Conservation (phyloP, 2,888 invertebrate genomes). For the Tortricodes alternella region DNA sequence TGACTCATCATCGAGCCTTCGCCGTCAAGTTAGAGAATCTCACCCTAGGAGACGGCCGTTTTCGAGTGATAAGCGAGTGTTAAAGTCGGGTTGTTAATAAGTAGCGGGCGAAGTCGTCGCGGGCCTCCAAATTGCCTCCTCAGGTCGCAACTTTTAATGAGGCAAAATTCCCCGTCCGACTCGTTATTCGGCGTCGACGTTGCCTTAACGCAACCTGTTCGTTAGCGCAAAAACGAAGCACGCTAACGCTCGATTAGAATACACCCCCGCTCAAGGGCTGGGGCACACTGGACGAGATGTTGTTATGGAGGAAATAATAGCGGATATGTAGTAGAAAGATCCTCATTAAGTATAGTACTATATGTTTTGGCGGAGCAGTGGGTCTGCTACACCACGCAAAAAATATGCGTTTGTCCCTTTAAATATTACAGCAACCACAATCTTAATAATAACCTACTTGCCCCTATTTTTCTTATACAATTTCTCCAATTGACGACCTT, state of each 20-base stretch:
- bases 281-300: constrained; percentile 55
- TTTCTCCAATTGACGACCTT: too few relatives aligned
- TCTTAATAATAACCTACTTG: too few relatives aligned
- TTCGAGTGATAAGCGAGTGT: constrained; percentile 38
- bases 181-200: constrained; percentile 66
- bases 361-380: neutral
- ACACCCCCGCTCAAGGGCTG: constrained; percentile 57
- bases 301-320: neutral
- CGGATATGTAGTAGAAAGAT: neutral
- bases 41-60: constrained; percentile 21
- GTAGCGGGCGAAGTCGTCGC: constrained; percentile 65
- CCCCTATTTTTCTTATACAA: too few relatives aligned
- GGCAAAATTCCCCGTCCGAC: constrained; percentile 76
- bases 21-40: too few relatives aligned
- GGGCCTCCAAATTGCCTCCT: constrained; percentile 77
- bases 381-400: neutral
- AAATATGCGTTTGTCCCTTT: too few relatives aligned
- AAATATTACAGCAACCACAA: too few relatives aligned
- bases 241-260: constrained; percentile 82
- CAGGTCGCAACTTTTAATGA: constrained; percentile 83
- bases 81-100: constrained; percentile 73
- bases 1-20: too few relatives aligned
- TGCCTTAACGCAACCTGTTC: constrained; percentile 81
- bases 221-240: constrained; percentile 81
- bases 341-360: neutral